These are phyloP conservation scores for Ptychoptera albimana DNA, from an alignment of 2,888 invertebrate genomes.

Conservation along the genomic window DNA sequence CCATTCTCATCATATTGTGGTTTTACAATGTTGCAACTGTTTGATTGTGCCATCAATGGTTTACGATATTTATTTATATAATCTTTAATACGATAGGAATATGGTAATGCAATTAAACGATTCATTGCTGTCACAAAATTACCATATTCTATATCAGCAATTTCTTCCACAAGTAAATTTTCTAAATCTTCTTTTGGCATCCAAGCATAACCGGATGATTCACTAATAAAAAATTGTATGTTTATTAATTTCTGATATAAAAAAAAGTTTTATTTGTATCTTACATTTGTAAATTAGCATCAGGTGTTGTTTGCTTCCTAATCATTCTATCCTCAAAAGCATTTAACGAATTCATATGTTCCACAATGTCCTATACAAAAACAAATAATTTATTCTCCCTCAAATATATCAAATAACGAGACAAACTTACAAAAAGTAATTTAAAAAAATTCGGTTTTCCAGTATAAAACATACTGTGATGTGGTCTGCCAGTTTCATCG, in stretches of 20 bases:
- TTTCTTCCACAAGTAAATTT: conserved; percentile 43
- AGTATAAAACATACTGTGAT: conserved; percentile 86
- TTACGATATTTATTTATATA: conserved; percentile 58
- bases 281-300: conserved; percentile 42
- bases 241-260: neutral
- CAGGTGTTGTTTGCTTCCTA: conserved; percentile 41
- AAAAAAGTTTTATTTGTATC: neutral
- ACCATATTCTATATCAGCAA: conserved; percentile 52
- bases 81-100: conserved; percentile 50
- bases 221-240: conserved; percentile 23
- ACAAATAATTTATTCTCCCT: neutral
- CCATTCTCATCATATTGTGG: conserved; percentile 52
- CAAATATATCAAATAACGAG: conserved; percentile 1
- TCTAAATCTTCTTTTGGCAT: conserved; percentile 49
- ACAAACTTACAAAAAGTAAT: conserved; percentile 52
- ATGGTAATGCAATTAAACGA: conserved; percentile 51
- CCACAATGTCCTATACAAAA: conserved; percentile 44
- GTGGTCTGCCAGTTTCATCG: conserved; percentile 78
- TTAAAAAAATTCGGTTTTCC: conserved; percentile 72
- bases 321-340: conserved; percentile 54
- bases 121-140: conserved; percentile 58
- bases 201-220: conserved; percentile 43
- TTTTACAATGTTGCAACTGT: conserved; percentile 46
- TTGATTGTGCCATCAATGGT: conserved; percentile 38
- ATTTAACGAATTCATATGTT: conserved; percentile 47